Evolutionary conservation across 2,797 vertebrate genomes (phyloP).

Genomic region (Acanthornis magna): DNA sequence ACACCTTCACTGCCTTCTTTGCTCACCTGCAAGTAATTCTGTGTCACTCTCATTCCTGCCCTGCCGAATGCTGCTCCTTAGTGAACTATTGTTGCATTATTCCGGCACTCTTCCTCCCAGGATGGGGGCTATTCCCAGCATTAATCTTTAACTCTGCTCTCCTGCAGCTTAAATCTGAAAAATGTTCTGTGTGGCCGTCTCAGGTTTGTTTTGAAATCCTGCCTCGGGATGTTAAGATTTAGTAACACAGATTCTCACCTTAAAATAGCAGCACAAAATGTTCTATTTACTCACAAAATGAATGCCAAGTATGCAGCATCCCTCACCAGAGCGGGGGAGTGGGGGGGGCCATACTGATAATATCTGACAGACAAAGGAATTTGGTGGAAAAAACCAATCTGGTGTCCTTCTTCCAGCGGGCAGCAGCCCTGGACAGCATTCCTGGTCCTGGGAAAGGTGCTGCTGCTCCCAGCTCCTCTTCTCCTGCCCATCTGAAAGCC

Average conservation of each 20-base stretch:
- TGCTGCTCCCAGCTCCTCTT: background rate
- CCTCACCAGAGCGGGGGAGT: background rate
- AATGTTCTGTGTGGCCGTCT: background rate
- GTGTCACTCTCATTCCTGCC: background rate
- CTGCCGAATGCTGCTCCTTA: background rate
- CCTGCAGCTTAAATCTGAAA: background rate
- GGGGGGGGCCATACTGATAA: background rate
- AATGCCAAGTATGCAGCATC: slow-evolving; percentile 9
- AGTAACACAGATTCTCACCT: slow-evolving; percentile 34
- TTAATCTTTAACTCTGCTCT: background rate
- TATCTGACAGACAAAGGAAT: slow-evolving; percentile 57
- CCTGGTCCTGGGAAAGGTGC: background rate
- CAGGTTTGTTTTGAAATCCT: slow-evolving; percentile 29
- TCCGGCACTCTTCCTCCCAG: background rate
- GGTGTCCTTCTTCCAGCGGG: background rate
- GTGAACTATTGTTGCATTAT: background rate
- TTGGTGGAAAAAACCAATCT: background rate
- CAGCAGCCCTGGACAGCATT: background rate
- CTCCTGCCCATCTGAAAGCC: background rate
- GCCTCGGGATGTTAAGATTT: slow-evolving; percentile 23
- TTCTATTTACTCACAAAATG: slow-evolving; percentile 13
- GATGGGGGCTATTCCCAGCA: background rate
- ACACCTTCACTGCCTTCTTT: background rate
- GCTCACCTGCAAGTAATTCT: background rate
- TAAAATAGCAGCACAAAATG: slow-evolving; percentile 42